These are phyloP conservation scores for Phaethornis superciliosus DNA, from an alignment of 2,113 vertebrate genomes.

Conservation along the genomic window DNA sequence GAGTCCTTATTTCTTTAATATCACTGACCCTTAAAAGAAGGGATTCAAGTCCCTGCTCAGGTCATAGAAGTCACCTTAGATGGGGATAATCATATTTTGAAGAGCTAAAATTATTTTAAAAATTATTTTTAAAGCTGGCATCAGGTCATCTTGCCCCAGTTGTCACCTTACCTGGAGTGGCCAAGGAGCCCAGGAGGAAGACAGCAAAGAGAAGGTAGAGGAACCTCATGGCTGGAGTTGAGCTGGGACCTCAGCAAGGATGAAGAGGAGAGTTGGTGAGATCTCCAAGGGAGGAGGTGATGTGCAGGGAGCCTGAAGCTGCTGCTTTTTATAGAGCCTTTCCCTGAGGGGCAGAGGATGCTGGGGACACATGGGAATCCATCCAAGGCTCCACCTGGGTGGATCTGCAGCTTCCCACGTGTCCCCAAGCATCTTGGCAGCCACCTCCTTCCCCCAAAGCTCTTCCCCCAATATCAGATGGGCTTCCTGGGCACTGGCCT, in stretches of 20 bases:
- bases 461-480: background rate
- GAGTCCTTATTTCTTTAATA: too few relatives aligned
- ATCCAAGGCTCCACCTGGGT: background rate
- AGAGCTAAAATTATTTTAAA: background rate
- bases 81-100: background rate
- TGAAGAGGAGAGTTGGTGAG: background rate
- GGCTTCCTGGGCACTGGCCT: background rate
- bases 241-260: background rate
- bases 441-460: background rate
- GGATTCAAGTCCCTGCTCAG: background rate
- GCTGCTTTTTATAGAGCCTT: slow-evolving; percentile 41
- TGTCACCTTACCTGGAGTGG: slow-evolving; percentile 49
- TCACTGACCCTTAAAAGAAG: background rate
- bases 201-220: slow-evolving; percentile 14
- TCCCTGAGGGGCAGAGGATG: background rate
- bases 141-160: background rate
- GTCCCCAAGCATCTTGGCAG: background rate
- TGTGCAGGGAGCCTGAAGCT: background rate
- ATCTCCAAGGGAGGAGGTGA: background rate
- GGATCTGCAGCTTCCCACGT: rapidly evolving
- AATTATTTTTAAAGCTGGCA: background rate
- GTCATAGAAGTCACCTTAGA: background rate
- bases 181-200: slow-evolving; percentile 46
- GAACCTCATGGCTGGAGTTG: slow-evolving; percentile 49
- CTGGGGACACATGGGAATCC: background rate